Percentiles rank a stretch among this genome's conserved stretches.
Conservation (phyloP, 2,888 invertebrate species). For the Rhagium mordax region DNA sequence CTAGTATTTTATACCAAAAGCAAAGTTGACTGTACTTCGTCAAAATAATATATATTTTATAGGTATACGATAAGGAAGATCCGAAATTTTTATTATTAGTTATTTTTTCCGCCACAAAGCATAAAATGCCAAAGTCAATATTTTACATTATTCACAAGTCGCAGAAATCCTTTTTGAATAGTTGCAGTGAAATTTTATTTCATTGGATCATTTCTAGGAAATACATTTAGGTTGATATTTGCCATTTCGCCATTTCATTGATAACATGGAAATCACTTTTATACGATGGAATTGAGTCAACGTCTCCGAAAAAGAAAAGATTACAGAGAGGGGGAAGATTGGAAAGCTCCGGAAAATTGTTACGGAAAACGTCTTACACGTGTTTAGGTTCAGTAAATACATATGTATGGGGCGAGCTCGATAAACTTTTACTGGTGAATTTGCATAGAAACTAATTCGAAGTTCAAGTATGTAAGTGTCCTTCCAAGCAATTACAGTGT, state of each 20-base stretch:
- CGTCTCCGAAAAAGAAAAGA: constrained; percentile 25
- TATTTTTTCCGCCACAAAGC: no score
- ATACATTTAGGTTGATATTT: constrained; percentile 33
- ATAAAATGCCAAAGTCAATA: not conserved
- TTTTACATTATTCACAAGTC: not conserved
- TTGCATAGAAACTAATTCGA: constrained; percentile 31
- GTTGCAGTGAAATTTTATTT: constrained; percentile 5
- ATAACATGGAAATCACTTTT: constrained; percentile 42
- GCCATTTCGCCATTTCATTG: constrained; percentile 32
- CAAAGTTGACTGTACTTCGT: no score
- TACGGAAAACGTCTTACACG: constrained; percentile 49
- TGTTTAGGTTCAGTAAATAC: constrained; percentile 48
- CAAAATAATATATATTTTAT: no score
- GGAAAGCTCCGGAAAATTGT: constrained; percentile 47
- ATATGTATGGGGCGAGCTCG: constrained; percentile 26
- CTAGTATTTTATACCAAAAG: no score
- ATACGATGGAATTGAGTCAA: constrained; percentile 33
- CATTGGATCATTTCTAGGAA: constrained; percentile 1
- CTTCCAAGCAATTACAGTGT: not conserved
- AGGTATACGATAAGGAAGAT: no score
- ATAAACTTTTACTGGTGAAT: constrained; percentile 18
- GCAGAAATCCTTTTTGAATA: not conserved
- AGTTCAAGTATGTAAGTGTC: not conserved
- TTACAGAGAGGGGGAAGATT: constrained; percentile 32
- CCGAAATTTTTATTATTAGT: no score